Base-by-base conservation (phyloP, 2,113 vertebrate species). In the Oryzias celebensis region DNA sequence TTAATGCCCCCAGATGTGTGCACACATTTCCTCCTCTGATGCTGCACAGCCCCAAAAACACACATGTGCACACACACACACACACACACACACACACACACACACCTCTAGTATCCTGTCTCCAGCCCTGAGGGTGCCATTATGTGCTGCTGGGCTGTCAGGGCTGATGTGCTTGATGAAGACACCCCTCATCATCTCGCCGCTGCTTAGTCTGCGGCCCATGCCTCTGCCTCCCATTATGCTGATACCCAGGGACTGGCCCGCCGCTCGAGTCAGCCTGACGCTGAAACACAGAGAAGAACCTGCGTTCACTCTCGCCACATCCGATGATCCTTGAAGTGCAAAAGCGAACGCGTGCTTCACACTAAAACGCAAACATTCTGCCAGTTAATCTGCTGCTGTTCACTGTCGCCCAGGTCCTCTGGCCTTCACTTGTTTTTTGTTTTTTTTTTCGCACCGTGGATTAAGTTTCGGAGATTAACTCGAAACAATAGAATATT, bases 161-260 rank as follows among this genome's bases (percentile, higher is more conserved):
- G 95, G 94, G 44, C 94, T 89, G 74, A 99, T 94, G 54, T 98
- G 94, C 65, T 98, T 99, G 85, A 99, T 94, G 85, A 98, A 98
- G 89, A 99, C 95, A 52, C 97, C 97, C 78, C 97, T 93, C 94
- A 96, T 97, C 78, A 98, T 92, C 90, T 97, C 95, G 58, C 97
- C 97, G 5, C 91, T 95, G 90, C 93, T 95, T 55, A 99, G 86
- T 15, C 97, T 94, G 70, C 92, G 94, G 50, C 97, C 97, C 96
- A 99, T 98, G 17, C 96, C 96, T 86, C 94, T 92, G 64, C 97
- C 97, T 81, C 97, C 97, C 88, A 96, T 94, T 82, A 99, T 98
- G 87, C 96, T 96, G 89, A 99, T 96, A 51, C 97, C 97, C 77
- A 99, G 80, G 20, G 94, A 96, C 73, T 95, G 94, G 73, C 93